Conservation (phyloP, 2,113 vertebrate species). For the Oenanthe oenanthe region DNA sequence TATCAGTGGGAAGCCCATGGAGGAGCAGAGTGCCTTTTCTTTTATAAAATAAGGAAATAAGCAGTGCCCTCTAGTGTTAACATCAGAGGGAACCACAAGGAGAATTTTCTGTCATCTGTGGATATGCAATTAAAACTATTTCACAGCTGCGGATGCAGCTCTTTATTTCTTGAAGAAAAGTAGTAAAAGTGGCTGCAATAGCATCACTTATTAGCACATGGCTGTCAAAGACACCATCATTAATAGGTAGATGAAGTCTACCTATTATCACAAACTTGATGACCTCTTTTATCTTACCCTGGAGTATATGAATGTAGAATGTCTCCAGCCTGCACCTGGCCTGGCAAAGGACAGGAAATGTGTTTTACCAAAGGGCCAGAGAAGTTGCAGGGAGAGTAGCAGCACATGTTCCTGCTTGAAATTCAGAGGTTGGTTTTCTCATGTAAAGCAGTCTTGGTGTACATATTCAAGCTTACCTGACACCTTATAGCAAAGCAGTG, state of each 20-base stretch:
- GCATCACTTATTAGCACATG: neutral
- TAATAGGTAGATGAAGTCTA: neutral
- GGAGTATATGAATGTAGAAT: neutral
- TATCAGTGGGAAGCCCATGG: neutral
- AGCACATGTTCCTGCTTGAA: neutral
- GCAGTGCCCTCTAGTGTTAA: conserved; percentile 58
- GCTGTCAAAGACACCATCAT: neutral
- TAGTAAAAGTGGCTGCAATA: neutral
- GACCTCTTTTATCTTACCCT: neutral
- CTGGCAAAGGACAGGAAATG: neutral
- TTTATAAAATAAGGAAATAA: conserved; percentile 7
- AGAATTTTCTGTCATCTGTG: neutral
- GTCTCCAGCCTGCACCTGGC: neutral
- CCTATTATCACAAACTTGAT: neutral
- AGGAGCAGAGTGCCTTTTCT: neutral
- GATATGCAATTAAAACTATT: neutral
- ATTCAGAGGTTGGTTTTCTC: neutral
- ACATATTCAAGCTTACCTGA: neutral
- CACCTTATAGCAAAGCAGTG: neutral
- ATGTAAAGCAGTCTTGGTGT: neutral
- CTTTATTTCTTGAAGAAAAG: neutral
- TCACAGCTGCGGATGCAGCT: fast-evolving
- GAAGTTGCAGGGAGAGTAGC: neutral
- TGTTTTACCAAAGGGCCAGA: neutral
- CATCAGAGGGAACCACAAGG: neutral